phyloP scores from a whole-genome alignment of 64 coral and sea anemone species.

The Montipora capricornis region DNA sequence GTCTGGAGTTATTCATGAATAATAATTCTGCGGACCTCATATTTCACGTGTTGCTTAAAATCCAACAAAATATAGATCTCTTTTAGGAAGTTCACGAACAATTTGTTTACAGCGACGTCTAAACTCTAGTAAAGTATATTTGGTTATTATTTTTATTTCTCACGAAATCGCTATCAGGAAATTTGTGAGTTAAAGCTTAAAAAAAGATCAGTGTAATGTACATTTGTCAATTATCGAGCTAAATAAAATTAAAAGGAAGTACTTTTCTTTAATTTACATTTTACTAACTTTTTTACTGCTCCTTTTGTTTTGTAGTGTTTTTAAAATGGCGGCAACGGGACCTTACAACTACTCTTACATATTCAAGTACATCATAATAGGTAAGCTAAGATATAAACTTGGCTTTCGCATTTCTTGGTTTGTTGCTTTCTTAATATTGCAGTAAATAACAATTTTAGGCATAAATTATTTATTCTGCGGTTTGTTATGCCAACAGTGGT shows the following conservation, averaged over 20 bases:
- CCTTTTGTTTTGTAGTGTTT: constrained; percentile 27
- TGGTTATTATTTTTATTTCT: background rate
- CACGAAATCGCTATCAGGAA: too few species aligned
- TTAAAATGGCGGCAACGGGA: constrained; percentile 97
- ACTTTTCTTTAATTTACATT: background rate
- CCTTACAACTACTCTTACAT: constrained; percentile 99
- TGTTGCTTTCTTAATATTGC: background rate
- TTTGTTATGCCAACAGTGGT: too few species aligned
- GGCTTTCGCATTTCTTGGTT: background rate
- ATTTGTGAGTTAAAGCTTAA: background rate
- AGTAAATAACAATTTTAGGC: too few species aligned
- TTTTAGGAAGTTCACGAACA: background rate
- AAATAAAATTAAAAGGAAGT: too few species aligned
- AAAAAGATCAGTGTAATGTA: background rate
- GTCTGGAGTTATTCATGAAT: background rate
- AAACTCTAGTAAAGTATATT: background rate
- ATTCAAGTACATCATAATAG: constrained; percentile 99
- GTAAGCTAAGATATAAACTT: constrained; percentile 57
- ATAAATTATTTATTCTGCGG: too few species aligned
- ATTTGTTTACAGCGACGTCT: background rate
- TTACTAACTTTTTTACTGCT: background rate
- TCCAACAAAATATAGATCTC: background rate
- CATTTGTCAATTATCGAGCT: background rate
- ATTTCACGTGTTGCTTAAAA: constrained; percentile 22
- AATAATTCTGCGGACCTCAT: constrained; percentile 24